Conservation (phyloP, 2,113 vertebrate genomes). For the Platysternon megacephalum region DNA sequence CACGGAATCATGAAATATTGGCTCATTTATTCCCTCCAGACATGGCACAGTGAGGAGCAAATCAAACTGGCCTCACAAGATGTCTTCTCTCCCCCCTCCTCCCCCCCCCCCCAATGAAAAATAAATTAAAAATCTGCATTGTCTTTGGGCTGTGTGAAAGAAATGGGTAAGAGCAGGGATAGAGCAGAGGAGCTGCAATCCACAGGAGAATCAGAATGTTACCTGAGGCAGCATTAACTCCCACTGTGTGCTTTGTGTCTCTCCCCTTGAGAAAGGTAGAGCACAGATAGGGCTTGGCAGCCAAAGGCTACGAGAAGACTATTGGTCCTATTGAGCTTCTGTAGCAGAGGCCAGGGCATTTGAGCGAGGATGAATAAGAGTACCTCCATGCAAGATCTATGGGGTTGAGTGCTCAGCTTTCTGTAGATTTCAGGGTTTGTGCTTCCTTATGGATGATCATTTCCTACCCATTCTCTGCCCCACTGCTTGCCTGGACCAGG, state of each 20-base stretch:
- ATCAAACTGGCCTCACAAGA: not conserved
- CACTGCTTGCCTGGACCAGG: not conserved
- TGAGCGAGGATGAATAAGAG: not conserved
- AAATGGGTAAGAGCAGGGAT: not conserved
- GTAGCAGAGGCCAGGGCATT: not conserved
- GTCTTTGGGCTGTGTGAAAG: not conserved
- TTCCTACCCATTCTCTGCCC: not conserved
- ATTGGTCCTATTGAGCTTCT: not conserved
- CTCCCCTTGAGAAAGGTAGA: not conserved
- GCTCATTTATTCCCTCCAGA: not conserved
- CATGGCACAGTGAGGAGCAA: not conserved
- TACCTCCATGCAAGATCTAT: not conserved
- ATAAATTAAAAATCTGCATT: not conserved
- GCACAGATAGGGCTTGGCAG: not conserved
- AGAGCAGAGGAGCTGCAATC: not conserved
- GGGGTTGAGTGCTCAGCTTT: not conserved
- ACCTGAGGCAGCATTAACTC: not conserved
- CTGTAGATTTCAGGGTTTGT: not conserved
- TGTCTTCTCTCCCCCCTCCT: not conserved
- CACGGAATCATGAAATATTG: not conserved
- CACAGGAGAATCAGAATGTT: not conserved
- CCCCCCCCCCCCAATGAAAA: not conserved
- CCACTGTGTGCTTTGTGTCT: not conserved
- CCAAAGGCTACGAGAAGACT: not conserved
- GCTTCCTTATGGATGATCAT: not conserved